A percentile compares a stretch with the other conserved stretches of the same genome.
Conservation (phyloP, 2,797 vertebrate species). For the Monodelphis domestica region DNA sequence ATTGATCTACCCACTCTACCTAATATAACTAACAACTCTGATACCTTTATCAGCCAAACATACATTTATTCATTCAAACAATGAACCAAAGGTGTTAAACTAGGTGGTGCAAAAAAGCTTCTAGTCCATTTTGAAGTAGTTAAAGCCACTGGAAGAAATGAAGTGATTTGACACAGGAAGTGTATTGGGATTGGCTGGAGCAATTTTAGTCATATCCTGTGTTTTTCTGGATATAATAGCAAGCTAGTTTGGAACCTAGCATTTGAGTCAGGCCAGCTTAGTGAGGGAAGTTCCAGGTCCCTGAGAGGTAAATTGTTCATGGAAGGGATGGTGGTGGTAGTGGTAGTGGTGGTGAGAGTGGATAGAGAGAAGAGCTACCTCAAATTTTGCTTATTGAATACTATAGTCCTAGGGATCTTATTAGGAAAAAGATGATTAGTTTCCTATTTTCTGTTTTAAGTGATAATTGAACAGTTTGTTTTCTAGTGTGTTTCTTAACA, state of each 20-base stretch:
- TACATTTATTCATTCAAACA: not conserved
- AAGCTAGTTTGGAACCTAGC: not conserved
- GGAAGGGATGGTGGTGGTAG: not conserved
- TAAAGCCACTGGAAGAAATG: not conserved
- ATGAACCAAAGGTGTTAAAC: not conserved
- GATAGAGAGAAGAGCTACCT: not conserved
- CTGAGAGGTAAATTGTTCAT: not conserved
- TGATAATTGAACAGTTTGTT: too few relatives aligned
- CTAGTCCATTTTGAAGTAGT: not conserved
- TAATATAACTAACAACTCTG: not conserved
- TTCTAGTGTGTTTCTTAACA: too few relatives aligned
- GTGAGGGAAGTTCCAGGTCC: not conserved
- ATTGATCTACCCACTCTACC: not conserved
- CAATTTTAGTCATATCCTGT: not conserved
- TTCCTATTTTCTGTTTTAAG: too few relatives aligned
- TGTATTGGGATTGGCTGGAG: not conserved
- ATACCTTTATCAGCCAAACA: not conserved
- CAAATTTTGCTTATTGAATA: too few relatives aligned
- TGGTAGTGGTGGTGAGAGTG: not conserved
- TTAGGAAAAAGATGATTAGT: too few relatives aligned
- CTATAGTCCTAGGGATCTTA: too few relatives aligned
- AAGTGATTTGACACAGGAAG: not conserved
- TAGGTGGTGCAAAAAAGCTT: not conserved
- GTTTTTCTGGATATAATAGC: not conserved
- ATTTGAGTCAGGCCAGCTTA: not conserved